Evolutionary conservation across 2,113 vertebrate genomes (phyloP), one percentile per base, ranked within the genome.

Genomic region (Thoracochromis brauschi): DNA sequence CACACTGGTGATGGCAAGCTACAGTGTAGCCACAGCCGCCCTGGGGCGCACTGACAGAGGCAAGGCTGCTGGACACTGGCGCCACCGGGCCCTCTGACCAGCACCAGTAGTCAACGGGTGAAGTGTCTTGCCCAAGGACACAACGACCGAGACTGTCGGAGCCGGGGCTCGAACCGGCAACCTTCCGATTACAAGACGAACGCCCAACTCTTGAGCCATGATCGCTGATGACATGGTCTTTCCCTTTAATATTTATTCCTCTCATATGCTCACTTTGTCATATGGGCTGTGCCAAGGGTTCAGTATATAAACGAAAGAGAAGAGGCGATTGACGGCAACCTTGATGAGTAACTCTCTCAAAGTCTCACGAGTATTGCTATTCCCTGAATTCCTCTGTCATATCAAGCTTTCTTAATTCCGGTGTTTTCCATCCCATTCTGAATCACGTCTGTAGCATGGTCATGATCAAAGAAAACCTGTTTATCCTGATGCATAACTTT

Each of bases 361-460:
- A 63, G 58, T n/a, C 9, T 63, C 31, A 63, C 10, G 12, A 63
- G 29, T 63, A 63, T 63, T 63, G 31, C 17, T 35, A 63, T 35
- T 63, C 31, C 58, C 31, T 35, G 2, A 63, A 35, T 63, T n/a
- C 17, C 58, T 63, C 58, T 63, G 58, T 5, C 31, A 35, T 35
- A 63, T 63, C 58, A 63, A 35, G 31, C 31, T 35, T 63, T 63
- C n/a, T 35, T 63, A 63, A 35, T 63, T 63, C 58, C 1, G 2
- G 17, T 63, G 31, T 63, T 63, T 63, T 35, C 58, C 58, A 63
- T 63, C 17, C 58, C 10, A 11, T 63, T 63, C 58, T 33, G 58
- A 63, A 63, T 35, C 9, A 63, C 2, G 0, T 63, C 58, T 63
- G 31, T 63, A 63, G 31, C 31, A 35, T 7, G 31, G 58, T 63